Percentiles rank a stretch among this genome's conserved stretches.
Evolutionary conservation across 2,797 vertebrate species (phyloP).

Genomic region (Xenentodon cancila): DNA sequence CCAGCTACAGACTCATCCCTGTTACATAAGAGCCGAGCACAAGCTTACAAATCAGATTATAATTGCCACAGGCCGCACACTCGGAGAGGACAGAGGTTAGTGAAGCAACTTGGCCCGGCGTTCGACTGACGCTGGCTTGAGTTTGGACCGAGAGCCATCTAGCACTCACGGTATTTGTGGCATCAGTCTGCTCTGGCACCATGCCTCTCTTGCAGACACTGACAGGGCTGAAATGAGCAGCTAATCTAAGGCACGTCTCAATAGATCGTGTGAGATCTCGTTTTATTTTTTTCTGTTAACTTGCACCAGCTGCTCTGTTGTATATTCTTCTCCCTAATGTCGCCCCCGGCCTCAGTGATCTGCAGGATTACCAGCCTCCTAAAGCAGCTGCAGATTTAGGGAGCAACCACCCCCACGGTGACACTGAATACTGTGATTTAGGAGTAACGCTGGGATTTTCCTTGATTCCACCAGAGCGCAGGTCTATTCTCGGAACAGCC

Average conservation of each 20-base stretch:
- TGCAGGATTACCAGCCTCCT: conserved; percentile 47
- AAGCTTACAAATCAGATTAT: conserved; percentile 78
- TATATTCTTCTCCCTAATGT: conserved; percentile 19
- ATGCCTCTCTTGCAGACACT: not conserved
- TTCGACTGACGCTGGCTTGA: conserved; percentile 29
- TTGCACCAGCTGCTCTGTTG: not conserved
- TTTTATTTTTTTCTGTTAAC: conserved; percentile 4
- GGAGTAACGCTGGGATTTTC: conserved; percentile 38
- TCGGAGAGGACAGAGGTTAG: conserved; percentile 61
- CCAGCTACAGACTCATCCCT: conserved; percentile 59
- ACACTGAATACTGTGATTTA: conserved; percentile 22
- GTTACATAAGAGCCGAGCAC: conserved; percentile 76
- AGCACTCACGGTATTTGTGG: not conserved
- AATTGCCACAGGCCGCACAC: conserved; percentile 53
- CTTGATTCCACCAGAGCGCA: conserved; percentile 34
- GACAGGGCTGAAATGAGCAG: not conserved
- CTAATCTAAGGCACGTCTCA: not conserved
- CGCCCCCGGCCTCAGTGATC: conserved; percentile 14
- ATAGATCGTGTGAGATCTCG: too few species aligned
- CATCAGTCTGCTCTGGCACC: not conserved
- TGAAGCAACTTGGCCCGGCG: conserved; percentile 52
- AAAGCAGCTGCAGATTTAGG: conserved; percentile 33
- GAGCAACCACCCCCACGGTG: conserved; percentile 4
- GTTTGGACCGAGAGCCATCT: conserved; percentile 16
- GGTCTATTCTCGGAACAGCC: conserved; percentile 23